phyloP scores from a whole-genome alignment of 2,888 invertebrate genomes.

The Aporophyla lueneburgensis region DNA sequence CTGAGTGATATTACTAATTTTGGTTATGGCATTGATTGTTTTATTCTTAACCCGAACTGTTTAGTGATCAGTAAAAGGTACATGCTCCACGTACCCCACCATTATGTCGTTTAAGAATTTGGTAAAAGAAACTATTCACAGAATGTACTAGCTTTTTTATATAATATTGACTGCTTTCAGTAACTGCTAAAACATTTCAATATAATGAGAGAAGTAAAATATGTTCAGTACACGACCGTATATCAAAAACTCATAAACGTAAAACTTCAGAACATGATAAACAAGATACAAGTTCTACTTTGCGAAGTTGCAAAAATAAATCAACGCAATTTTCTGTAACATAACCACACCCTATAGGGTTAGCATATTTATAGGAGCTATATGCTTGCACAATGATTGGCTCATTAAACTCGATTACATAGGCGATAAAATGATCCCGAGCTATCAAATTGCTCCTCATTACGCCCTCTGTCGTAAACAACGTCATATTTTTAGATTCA shows the following conservation, averaged over 20 bases:
- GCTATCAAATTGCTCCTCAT: conserved; percentile 60
- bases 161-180: background rate
- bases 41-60: too few relatives aligned
- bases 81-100: too few relatives aligned
- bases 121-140: background rate
- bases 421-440: conserved; percentile 63
- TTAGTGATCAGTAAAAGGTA: background rate
- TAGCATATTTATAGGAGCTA: conserved; percentile 59
- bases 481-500: conserved; percentile 61
- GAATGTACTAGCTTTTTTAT: background rate
- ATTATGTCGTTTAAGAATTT: background rate
- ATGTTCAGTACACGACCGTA: conserved; percentile 8
- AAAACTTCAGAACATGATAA: conserved; percentile 1
- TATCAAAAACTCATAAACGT: conserved; percentile 34
- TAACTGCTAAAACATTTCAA: background rate
- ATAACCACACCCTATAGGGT: conserved; percentile 9
- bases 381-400: conserved; percentile 56
- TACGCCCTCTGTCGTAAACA: conserved; percentile 62
- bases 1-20: too few relatives aligned
- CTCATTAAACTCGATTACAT: conserved; percentile 66
- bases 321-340: background rate
- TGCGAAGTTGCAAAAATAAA: conserved; percentile 13
- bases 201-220: background rate
- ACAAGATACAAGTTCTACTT: background rate
- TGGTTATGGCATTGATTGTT: too few relatives aligned